Base-by-base conservation (phyloP, 2,797 vertebrate species). In the Notolepis coatsorum region DNA sequence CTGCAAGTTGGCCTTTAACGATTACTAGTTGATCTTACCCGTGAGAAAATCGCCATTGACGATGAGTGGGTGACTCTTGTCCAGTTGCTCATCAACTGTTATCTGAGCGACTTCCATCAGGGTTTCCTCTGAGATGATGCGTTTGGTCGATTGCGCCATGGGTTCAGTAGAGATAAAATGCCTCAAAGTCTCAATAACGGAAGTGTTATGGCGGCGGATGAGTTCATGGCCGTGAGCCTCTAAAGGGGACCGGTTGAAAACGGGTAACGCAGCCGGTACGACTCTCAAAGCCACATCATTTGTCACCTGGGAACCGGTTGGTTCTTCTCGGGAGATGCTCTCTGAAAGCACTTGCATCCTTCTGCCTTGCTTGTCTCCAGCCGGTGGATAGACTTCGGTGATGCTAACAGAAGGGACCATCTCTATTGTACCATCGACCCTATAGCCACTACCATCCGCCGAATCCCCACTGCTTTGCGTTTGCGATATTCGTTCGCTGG, bases 371-470 rank as follows among this genome's bases (percentile, higher is more conserved):
- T 18, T 24, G 27, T 12, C n/a, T 9, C 12, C 42, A 15, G 7
- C 13, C 5, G 33, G 27, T 30, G 24, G 10, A 39, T 27, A 5
- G 10, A 49, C 3, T 23, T 58, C 12, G 30, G 42, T 24, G 12
- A 4, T 49, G 15, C 31, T 12, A 13, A 6, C 7, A 35, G 31
- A 41, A 1, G 15, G 10, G 10, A 27, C 41, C 18, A 24, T 24
- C 30, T 35, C 25, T 23, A 23, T 31, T 38, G 3, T 15, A 1
- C 37, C 42, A 23, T 58, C 63, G 12, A 17, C 25, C 72, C 1
- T 33, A 6, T 31, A 41, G 61, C 68, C 80, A 17, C 80, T 78
- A 62, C 73, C 73, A 43, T 85, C 75, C 25, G 31, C 25, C 28
- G 54, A 61, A 13, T 58, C 35, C 10, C 37, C 33, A 10, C 21